Conservation (phyloP, 2,113 vertebrate genomes). For the Tragelaphus imberbis region DNA sequence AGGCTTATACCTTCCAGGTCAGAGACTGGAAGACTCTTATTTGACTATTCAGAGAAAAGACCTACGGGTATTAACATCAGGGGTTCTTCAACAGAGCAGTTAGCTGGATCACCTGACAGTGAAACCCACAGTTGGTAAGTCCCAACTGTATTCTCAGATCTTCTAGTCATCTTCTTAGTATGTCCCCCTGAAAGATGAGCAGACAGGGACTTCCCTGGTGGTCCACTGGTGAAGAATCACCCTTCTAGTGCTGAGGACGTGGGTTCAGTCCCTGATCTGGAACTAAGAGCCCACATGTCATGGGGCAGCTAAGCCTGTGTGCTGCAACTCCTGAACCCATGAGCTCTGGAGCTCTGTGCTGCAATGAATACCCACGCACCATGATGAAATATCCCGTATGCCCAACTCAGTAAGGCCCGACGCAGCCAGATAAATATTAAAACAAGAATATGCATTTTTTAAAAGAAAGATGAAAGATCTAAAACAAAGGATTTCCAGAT, state of each 20-base stretch:
- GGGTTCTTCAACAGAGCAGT: background rate
- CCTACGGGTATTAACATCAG: background rate
- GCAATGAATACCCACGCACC: background rate
- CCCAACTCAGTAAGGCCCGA: background rate
- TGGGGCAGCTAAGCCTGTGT: background rate
- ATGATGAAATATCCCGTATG: background rate
- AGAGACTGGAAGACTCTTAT: background rate
- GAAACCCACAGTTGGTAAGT: background rate
- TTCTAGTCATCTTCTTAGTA: background rate
- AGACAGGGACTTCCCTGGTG: background rate
- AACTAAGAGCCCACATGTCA: background rate
- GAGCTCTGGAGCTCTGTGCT: background rate
- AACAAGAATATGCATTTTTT: background rate
- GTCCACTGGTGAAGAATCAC: background rate
- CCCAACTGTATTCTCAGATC: background rate
- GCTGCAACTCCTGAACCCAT: background rate
- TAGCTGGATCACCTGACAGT: background rate
- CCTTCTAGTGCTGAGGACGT: background rate
- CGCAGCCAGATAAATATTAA: background rate
- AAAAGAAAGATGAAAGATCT: background rate
- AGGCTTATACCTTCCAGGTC: background rate
- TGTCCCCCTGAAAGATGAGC: background rate
- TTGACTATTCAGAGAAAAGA: slow-evolving; percentile 7
- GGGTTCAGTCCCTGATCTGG: background rate
- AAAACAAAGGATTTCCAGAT: background rate